phyloP scores from a whole-genome alignment of 2,888 invertebrate genomes.

The Cecidostiba fungosa region DNA sequence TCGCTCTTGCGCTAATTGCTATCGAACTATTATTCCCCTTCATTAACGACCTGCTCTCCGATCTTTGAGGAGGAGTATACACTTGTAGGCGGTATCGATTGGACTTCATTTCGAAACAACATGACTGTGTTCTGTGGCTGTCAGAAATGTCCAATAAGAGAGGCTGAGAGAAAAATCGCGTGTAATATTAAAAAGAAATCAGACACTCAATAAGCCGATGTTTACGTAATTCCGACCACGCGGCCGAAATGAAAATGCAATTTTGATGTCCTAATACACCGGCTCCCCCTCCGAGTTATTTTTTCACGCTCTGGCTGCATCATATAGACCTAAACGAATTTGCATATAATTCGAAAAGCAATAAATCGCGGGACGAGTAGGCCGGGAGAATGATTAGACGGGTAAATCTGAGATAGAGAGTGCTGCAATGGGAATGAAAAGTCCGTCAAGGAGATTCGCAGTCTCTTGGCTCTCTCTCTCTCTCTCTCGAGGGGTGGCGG shows the following conservation, averaged over 20 bases:
- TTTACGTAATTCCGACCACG: not conserved
- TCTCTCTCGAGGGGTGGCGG: constrained; percentile 51
- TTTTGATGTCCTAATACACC: constrained; percentile 5
- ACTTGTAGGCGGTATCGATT: constrained; percentile 18
- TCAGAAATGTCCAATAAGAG: not conserved
- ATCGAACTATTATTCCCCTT: constrained; percentile 78
- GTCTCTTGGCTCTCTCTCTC: constrained; percentile 24
- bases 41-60: constrained; percentile 34
- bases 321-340: constrained; percentile 34
- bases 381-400: constrained; percentile 22
- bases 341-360: constrained; percentile 53
- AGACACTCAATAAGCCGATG: constrained; percentile 12
- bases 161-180: not conserved
- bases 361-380: constrained; percentile 39
- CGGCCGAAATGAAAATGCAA: constrained; percentile 37
- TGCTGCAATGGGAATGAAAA: constrained; percentile 39
- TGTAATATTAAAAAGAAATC: constrained; percentile 10
- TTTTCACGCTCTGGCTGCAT: constrained; percentile 20
- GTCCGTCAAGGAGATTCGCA: constrained; percentile 55
- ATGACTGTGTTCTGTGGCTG: not conserved
- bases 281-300: constrained; percentile 17
- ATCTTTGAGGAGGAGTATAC: not conserved
- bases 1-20: constrained; percentile 79
- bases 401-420: constrained; percentile 23
- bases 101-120: not conserved